Conservation (phyloP, 2,888 invertebrate species). For the Sarcophaga subvicina region DNA sequence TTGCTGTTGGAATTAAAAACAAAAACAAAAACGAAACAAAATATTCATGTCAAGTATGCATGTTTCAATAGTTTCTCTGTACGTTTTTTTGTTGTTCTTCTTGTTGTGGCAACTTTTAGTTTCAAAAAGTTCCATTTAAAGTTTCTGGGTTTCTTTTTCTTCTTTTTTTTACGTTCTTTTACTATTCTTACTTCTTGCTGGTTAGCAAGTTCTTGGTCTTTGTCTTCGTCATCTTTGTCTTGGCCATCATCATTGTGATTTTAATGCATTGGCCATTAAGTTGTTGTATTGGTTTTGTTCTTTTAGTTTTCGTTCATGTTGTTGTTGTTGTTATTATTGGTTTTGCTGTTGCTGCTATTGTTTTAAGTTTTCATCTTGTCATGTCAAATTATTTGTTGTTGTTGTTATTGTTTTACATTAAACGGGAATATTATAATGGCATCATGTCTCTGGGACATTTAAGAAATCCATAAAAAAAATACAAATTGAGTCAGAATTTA, state of each 20-base stretch:
- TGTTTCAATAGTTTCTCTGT: conserved; percentile 20
- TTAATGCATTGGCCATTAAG: neutral
- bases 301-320: neutral
- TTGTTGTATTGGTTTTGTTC: conserved; percentile 11
- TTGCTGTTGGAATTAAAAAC: conserved; percentile 27
- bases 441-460: conserved; percentile 24
- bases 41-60: conserved; percentile 62
- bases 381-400: conserved; percentile 39
- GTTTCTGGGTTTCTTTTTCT: conserved; percentile 7
- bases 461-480: neutral
- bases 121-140: conserved; percentile 46
- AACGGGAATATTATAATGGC: conserved; percentile 44
- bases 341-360: conserved; percentile 2
- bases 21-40: no score
- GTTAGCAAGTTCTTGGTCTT: neutral
- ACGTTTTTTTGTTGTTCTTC: neutral
- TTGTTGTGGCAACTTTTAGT: conserved; percentile 58
- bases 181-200: no score
- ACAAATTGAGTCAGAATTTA: neutral
- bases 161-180: neutral
- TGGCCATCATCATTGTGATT: neutral
- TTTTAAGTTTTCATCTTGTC: conserved; percentile 46
- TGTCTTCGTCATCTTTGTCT: neutral
- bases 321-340: neutral
- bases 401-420: conserved; percentile 22